Conservation (phyloP, 92 coral and sea anemone genomes). For the Scolanthus callimorphus region DNA sequence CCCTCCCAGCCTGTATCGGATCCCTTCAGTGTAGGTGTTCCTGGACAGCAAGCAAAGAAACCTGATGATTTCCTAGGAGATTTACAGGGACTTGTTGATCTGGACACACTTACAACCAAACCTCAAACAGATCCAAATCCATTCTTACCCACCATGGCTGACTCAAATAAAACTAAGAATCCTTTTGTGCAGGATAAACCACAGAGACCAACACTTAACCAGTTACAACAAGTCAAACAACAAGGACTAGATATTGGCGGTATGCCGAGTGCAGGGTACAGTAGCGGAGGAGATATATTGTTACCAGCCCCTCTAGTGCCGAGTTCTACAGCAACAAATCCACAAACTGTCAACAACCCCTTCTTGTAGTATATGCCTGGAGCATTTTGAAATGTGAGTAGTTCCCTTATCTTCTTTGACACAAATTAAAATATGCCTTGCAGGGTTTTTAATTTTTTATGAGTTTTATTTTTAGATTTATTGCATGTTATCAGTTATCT, state of each 20-base stretch:
- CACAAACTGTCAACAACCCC: conserved; percentile 66
- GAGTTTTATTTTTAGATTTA: too few relatives aligned
- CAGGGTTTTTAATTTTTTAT: too few relatives aligned
- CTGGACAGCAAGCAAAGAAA: conserved; percentile 22
- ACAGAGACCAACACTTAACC: conserved; percentile 91
- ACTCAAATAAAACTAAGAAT: conserved; percentile 64
- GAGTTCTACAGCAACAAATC: conserved; percentile 35
- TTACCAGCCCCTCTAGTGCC: conserved; percentile 94
- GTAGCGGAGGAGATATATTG: conserved; percentile 59
- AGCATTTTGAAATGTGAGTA: too few relatives aligned
- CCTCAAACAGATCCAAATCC: conserved; percentile 80
- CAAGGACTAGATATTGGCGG: conserved; percentile 35
- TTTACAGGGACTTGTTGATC: conserved; percentile 71
- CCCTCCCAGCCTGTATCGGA: conserved; percentile 20
- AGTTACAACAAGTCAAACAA: conserved; percentile 70
- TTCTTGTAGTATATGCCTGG: conserved; percentile 61
- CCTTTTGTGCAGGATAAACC: conserved; percentile 96
- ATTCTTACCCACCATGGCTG: conserved; percentile 61
- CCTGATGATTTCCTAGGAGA: conserved; percentile 55
- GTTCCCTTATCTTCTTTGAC: too few relatives aligned
- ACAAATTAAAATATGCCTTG: too few relatives aligned
- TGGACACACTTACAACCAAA: conserved; percentile 70
- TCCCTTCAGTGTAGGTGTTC: conserved; percentile 39
- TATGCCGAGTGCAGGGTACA: conserved; percentile 8
- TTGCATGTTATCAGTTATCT: too few relatives aligned